Evolutionary conservation across 2,797 vertebrate genomes (phyloP).

Genomic region (Bradypodion pumilum): DNA sequence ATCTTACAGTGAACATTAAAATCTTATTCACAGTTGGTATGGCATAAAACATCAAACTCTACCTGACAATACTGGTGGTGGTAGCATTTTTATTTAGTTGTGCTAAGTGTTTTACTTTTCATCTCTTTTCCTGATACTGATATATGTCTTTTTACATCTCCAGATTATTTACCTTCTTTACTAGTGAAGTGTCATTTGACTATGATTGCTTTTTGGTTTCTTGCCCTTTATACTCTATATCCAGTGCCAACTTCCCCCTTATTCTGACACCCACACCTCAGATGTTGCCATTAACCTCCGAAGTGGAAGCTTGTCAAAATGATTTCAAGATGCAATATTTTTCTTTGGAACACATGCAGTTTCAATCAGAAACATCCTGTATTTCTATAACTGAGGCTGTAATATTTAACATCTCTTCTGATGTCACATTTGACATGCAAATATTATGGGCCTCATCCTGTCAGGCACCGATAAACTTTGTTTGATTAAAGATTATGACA

Average conservation of each 20-base stretch:
- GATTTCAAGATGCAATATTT: slow-evolving; percentile 65
- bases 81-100: slow-evolving; percentile 65
- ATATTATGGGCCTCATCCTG: neutral
- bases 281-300: slow-evolving; percentile 69
- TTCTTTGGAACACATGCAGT: slow-evolving; percentile 36
- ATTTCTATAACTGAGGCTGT: slow-evolving; percentile 47
- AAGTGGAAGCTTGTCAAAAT: slow-evolving; percentile 73
- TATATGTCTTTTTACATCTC: slow-evolving; percentile 69
- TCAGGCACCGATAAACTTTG: neutral
- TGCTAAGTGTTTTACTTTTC: slow-evolving; percentile 43
- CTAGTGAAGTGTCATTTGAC: slow-evolving; percentile 64
- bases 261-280: slow-evolving; percentile 62
- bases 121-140: slow-evolving; percentile 68
- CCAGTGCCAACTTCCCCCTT: slow-evolving; percentile 71
- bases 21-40: neutral
- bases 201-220: slow-evolving; percentile 69
- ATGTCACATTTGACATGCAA: slow-evolving; percentile 1
- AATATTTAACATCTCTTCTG: slow-evolving; percentile 38
- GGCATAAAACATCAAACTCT: slow-evolving; percentile 26
- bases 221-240: slow-evolving; percentile 64
- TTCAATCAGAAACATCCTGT: slow-evolving; percentile 46
- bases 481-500: neutral
- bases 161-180: slow-evolving; percentile 68
- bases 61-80: slow-evolving; percentile 55
- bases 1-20: neutral